Conservation (phyloP, 2,797 vertebrate genomes). For the Chiroxiphia lanceolata region DNA sequence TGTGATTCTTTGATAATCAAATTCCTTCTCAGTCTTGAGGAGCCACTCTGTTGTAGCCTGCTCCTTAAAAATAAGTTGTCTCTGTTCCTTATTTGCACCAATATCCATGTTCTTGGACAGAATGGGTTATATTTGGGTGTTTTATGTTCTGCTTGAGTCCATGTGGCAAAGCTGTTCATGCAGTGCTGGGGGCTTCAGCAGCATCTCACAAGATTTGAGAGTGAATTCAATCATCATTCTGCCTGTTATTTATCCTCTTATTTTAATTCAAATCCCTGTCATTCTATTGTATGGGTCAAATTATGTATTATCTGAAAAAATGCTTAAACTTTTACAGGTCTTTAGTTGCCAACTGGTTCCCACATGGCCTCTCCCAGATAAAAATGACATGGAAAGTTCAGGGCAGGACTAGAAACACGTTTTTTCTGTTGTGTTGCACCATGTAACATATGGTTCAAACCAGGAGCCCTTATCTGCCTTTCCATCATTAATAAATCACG, state of each 20-base stretch:
- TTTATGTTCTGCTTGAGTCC: not conserved
- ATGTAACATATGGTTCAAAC: not conserved
- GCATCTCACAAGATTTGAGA: not conserved
- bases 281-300: not conserved
- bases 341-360: not conserved
- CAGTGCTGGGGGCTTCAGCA: not conserved
- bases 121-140: not conserved
- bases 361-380: not conserved
- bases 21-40: slow-evolving; percentile 8
- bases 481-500: not conserved
- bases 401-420: not conserved
- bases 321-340: not conserved
- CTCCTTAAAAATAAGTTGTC: not conserved
- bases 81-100: not conserved
- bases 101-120: not conserved
- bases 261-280: not conserved
- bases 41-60: not conserved
- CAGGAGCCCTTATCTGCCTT: not conserved
- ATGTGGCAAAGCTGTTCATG: not conserved
- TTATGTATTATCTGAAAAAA: not conserved
- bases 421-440: not conserved
- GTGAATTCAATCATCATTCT: not conserved
- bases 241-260: not conserved
- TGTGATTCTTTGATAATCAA: not conserved
- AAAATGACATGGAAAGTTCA: not conserved